phyloP scores from a whole-genome alignment of 2,797 vertebrate species.

The Sebastes cheni region DNA sequence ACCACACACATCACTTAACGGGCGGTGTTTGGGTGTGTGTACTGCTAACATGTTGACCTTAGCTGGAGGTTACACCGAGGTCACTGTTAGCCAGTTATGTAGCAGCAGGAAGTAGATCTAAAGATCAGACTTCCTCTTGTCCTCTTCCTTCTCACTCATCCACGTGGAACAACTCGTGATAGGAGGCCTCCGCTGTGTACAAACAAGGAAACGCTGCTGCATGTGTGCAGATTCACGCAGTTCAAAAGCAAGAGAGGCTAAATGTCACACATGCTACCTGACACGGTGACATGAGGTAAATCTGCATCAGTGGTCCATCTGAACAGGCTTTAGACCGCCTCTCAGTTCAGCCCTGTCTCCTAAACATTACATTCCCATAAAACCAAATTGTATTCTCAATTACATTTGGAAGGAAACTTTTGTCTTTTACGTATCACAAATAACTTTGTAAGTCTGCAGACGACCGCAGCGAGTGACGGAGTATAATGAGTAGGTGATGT shows the following conservation, averaged over 20 bases:
- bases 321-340: not conserved
- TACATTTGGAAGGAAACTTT: too few species aligned
- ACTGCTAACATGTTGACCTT: not conserved
- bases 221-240: not conserved
- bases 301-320: not conserved
- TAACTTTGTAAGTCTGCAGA: not conserved
- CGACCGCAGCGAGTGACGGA: not conserved
- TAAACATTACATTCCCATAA: fast-evolving
- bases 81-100: not conserved
- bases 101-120: slow-evolving; percentile 19
- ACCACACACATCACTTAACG: not conserved
- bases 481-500: not conserved
- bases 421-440: not conserved
- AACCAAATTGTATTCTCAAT: fast-evolving
- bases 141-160: not conserved
- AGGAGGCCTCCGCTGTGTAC: not conserved
- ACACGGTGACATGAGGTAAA: not conserved
- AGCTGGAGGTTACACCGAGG: slow-evolving; percentile 20
- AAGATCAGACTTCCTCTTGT: slow-evolving; percentile 8
- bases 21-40: not conserved
- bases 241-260: not conserved
- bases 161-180: not conserved
- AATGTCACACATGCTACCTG: slow-evolving; percentile 4
- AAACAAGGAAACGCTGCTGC: slow-evolving; percentile 1
- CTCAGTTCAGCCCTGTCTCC: too few species aligned